Evolutionary conservation across 2,113 vertebrate genomes (phyloP).

Genomic region (Rhinichthys klamathensis): DNA sequence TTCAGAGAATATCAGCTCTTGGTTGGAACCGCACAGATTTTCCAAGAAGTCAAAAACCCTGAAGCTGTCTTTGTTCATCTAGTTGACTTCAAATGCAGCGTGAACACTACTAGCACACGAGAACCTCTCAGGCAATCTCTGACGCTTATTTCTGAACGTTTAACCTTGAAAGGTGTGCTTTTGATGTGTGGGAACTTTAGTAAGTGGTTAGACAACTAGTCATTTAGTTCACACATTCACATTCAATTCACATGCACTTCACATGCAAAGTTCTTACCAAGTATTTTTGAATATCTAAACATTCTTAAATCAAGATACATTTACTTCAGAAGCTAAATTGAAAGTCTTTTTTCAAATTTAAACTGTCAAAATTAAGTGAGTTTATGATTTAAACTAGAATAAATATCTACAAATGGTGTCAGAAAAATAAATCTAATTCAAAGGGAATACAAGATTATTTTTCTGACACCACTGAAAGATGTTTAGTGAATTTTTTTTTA

Average conservation of each 20-base stretch:
- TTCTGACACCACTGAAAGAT: too few species aligned
- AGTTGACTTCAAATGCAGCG: neutral
- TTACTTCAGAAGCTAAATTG: too few species aligned
- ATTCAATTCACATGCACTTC: neutral
- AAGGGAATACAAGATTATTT: too few species aligned
- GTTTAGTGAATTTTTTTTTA: too few species aligned
- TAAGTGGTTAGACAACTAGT: neutral
- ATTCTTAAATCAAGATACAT: too few species aligned
- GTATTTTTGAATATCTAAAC: too few species aligned
- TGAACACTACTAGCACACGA: neutral
- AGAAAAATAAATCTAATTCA: too few species aligned
- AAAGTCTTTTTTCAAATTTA: too few species aligned
- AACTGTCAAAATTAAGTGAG: too few species aligned
- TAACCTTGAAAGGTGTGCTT: slow-evolving; percentile 1
- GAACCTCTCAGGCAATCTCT: neutral
- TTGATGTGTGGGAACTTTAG: neutral
- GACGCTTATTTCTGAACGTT: neutral
- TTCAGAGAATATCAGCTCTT: neutral
- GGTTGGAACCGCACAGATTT: neutral
- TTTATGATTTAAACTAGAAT: too few species aligned
- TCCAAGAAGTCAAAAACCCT: neutral
- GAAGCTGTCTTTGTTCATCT: neutral
- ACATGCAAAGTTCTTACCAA: neutral
- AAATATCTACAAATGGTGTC: too few species aligned
- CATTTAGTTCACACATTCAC: neutral